Conservation (phyloP, 1,140 invertebrate species). For the Melipona quadrifasciata region DNA sequence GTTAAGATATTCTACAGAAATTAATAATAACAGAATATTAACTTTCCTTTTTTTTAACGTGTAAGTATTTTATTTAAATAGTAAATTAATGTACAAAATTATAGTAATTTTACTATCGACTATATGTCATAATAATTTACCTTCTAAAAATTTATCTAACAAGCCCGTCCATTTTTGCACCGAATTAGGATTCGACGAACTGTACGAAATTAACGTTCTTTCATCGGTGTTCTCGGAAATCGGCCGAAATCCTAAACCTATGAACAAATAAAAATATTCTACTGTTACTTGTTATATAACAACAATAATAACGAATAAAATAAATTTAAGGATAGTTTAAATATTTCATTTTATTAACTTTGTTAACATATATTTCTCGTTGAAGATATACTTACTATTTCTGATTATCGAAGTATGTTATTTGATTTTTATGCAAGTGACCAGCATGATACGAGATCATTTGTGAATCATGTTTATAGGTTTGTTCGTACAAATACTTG, state of each 20-base stretch:
- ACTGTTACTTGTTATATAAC: neutral
- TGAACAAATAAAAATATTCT: neutral
- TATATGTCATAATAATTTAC: slow-evolving; percentile 82
- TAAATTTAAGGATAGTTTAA: neutral
- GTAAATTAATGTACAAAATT: too few relatives aligned
- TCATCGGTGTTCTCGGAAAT: slow-evolving; percentile 88
- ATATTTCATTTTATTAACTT: neutral
- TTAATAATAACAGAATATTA: neutral
- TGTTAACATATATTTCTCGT: neutral
- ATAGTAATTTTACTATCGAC: too few relatives aligned
- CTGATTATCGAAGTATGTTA: neutral
- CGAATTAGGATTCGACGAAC: slow-evolving; percentile 85
- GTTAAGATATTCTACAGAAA: slow-evolving; percentile 81
- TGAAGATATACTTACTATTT: neutral
- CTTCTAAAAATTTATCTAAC: slow-evolving; percentile 87
- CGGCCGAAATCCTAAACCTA: slow-evolving; percentile 93
- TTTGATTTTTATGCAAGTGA: too few relatives aligned
- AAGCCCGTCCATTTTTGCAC: slow-evolving; percentile 86
- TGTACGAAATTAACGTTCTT: slow-evolving; percentile 92
- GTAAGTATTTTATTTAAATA: neutral
- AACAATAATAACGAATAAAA: neutral
- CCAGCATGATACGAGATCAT: neutral
- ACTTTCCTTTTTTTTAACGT: neutral
- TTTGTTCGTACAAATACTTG: too few relatives aligned
- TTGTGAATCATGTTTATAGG: neutral